These are phyloP conservation scores for Silurus glanis DNA, from an alignment of 2,113 vertebrate genomes.

Conservation along the genomic window DNA sequence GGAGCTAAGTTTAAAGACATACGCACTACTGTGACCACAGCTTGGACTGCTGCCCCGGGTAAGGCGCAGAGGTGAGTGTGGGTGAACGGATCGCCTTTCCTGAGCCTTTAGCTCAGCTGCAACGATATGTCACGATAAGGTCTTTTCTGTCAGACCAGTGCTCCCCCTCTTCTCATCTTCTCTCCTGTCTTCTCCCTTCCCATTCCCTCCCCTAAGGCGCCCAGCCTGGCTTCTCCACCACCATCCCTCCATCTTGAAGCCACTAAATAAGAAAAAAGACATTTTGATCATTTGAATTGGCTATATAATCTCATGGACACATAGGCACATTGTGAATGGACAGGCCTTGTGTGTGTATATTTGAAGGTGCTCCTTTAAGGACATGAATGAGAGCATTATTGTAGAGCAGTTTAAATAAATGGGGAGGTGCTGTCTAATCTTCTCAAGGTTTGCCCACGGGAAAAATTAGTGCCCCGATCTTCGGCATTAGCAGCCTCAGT, in stretches of 20 bases:
- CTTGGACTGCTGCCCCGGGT: conserved; percentile 28
- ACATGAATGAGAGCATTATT: conserved; percentile 33
- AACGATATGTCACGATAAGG: conserved; percentile 47
- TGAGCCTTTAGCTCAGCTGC: conserved; percentile 50
- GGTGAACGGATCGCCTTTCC: conserved; percentile 45
- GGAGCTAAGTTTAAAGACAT: conserved; percentile 38
- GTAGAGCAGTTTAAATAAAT: conserved; percentile 11
- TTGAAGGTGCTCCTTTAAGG: conserved; percentile 19
- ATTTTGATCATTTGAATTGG: conserved; percentile 26
- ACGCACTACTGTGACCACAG: conserved; percentile 5
- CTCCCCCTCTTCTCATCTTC: neutral
- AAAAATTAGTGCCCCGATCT: neutral
- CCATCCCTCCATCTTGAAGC: conserved; percentile 1
- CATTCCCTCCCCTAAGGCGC: conserved; percentile 22
- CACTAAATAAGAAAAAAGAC: conserved; percentile 12
- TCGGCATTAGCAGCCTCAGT: neutral
- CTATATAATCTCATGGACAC: conserved; percentile 22
- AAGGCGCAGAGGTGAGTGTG: conserved; percentile 4
- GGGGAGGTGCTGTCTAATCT: neutral
- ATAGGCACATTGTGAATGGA: conserved; percentile 15
- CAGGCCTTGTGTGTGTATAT: neutral
- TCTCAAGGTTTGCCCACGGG: neutral
- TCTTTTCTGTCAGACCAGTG: conserved; percentile 43
- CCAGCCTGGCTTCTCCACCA: conserved; percentile 38
- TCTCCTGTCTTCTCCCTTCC: neutral